These are phyloP conservation scores for Aegotheles bennettii DNA, from an alignment of 2,113 vertebrate genomes.

Conservation along the genomic window DNA sequence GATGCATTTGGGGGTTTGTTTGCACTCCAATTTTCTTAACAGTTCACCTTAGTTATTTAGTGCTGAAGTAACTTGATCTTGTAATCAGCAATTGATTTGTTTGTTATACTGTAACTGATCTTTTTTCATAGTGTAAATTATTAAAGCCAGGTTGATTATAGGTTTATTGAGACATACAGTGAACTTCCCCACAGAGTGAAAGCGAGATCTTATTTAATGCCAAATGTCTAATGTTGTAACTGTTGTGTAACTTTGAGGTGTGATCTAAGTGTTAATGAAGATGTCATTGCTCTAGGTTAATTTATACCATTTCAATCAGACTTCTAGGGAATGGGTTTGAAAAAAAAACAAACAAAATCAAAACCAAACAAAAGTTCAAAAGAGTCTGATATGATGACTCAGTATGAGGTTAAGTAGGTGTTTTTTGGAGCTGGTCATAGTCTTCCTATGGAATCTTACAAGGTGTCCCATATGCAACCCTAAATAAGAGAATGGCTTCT, in stretches of 20 bases:
- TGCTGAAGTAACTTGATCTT: not conserved
- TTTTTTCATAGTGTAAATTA: not conserved
- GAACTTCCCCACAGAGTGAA: not conserved
- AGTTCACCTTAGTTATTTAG: not conserved
- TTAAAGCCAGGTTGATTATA: not conserved
- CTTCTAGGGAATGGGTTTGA: not conserved
- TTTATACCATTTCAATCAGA: not conserved
- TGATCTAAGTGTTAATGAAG: not conserved
- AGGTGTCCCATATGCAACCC: not conserved
- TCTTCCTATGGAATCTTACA: not conserved
- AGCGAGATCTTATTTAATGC: not conserved
- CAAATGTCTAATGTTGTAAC: not conserved
- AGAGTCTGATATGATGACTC: not conserved
- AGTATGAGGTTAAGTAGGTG: not conserved
- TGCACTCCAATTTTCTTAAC: not conserved
- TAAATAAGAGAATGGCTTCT: not conserved
- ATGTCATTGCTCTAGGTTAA: not conserved
- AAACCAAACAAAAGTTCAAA: no score
- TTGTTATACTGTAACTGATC: not conserved
- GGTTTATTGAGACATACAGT: not conserved
- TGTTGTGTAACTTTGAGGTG: not conserved
- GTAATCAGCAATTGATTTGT: not conserved
- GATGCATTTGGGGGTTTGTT: not conserved
- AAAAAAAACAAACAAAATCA: no score
- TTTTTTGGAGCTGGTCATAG: not conserved